phyloP scores from a whole-genome alignment of 1,140 invertebrate genomes.

The Sweltsa coloradensis region DNA sequence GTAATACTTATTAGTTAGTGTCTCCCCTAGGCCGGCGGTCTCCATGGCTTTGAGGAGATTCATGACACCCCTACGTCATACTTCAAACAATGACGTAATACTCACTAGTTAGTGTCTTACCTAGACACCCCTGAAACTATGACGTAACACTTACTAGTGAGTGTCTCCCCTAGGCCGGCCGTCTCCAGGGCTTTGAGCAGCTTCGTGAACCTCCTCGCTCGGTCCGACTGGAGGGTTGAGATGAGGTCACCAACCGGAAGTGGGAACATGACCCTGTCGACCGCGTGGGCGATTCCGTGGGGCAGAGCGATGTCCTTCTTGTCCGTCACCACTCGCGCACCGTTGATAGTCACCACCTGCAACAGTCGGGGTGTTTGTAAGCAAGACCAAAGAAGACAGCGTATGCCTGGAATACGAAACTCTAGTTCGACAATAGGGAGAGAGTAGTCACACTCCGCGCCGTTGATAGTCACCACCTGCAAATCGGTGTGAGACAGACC shows the following conservation, averaged over 20 bases:
- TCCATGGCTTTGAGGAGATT: too few relatives aligned
- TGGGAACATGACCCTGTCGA: slow-evolving; percentile 80
- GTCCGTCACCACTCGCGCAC: slow-evolving; percentile 60
- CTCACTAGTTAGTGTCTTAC: slow-evolving; percentile 6
- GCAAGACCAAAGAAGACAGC: too few relatives aligned
- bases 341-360: slow-evolving; percentile 70
- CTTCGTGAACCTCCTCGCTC: slow-evolving; percentile 61
- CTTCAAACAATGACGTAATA: too few relatives aligned
- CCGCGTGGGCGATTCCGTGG: slow-evolving; percentile 71
- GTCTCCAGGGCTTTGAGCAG: slow-evolving; percentile 63
- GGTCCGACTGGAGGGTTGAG: slow-evolving; percentile 66
- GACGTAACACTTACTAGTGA: slow-evolving; percentile 48
- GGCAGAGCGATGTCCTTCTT: slow-evolving; percentile 71
- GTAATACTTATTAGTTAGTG: too few relatives aligned
- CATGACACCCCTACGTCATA: too few relatives aligned
- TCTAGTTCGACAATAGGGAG: too few relatives aligned
- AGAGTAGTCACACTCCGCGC: too few relatives aligned
- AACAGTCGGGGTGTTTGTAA: slow-evolving; percentile 10
- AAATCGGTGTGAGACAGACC: too few relatives aligned
- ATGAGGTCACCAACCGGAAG: slow-evolving; percentile 69
- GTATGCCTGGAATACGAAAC: too few relatives aligned
- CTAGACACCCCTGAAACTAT: too few relatives aligned
- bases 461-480: too few relatives aligned
- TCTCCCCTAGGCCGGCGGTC: too few relatives aligned
- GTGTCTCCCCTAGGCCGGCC: slow-evolving; percentile 57